Base-by-base conservation (phyloP, 2,888 invertebrate genomes). In the Acleris emargana region DNA sequence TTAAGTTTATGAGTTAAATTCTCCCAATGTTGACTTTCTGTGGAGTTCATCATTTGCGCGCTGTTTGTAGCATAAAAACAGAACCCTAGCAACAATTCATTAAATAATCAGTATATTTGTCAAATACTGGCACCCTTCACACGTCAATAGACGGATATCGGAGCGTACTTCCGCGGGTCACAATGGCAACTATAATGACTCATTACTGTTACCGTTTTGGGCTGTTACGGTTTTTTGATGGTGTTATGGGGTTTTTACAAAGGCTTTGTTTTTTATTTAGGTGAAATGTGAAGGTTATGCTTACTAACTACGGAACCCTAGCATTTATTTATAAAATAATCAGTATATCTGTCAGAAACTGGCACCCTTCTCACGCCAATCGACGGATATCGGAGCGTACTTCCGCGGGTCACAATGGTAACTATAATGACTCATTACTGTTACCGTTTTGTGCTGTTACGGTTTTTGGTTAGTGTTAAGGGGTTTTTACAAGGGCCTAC, bases 401-500 rank as follows among this genome's bases (percentile, higher is more conserved):
- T 85, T 88, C 88, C 88, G 83, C 76, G 73, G 75, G 58, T 62
- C 74, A 76, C 78, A 79, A 84, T 82, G 76, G 77, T 80, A 75
- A 82, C 79, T 77, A 83, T 85, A 88, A 86, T 83, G 83, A 86
- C 76, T 84, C 84, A 83, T 86, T 87, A 85, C 73, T 71, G 73
- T 78, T 59, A 62, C 62, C 38, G 58, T 52, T 58, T 58, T 55
- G 43, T 58, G 52, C 51, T 52, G 64, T 67, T 57, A 59, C 64
- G 64, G 60, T 66, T 32, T 22, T 25, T 55, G 45, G 43, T 60
- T 11, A 20, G n/a, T 28, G 5, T 66, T 57, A 57, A 60, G 51
- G 45, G 13, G 32, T 7, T n/a, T 50, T 50, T 38, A 64, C 42
- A 54, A 53, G 5, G 20, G 3, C 6, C 5, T 1, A 13, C 5